Evolutionary conservation across 2,113 vertebrate species (phyloP).

Genomic region (Naja naja): DNA sequence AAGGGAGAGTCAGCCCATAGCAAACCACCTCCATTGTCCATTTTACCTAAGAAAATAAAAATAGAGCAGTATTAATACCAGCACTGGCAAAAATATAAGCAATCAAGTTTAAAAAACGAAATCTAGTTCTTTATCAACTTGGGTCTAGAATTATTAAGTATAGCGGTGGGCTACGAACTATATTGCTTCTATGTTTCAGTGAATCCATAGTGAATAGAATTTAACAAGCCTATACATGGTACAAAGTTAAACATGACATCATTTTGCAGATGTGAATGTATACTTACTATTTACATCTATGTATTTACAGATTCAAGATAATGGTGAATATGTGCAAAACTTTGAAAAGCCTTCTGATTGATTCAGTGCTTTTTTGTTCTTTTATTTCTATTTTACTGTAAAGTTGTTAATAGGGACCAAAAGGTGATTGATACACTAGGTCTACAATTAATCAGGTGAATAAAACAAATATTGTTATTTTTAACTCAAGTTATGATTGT

Average conservation of each 20-base stretch:
- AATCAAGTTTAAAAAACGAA: background rate
- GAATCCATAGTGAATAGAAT: background rate
- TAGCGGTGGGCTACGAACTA: background rate
- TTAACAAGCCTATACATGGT: background rate
- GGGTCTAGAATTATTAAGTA: background rate
- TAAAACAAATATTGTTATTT: background rate
- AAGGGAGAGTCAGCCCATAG: conserved; percentile 89
- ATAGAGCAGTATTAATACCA: background rate
- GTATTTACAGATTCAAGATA: background rate
- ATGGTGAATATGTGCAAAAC: background rate
- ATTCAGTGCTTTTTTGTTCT: background rate
- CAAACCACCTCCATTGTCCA: conserved; percentile 98
- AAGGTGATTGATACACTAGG: background rate
- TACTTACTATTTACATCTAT: background rate
- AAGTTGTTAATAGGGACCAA: background rate
- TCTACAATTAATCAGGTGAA: background rate
- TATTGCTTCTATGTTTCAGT: background rate
- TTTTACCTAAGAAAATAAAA: conserved; percentile 81
- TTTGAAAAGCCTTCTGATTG: background rate
- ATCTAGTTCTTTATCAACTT: background rate
- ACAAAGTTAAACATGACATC: background rate
- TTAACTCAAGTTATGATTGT: background rate
- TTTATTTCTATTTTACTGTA: background rate
- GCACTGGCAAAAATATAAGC: background rate
- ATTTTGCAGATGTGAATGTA: background rate